Evolutionary conservation across 2,797 vertebrate species (phyloP), one percentile per base, ranked within the genome.

Genomic region (Coranthus polyacanthus): DNA sequence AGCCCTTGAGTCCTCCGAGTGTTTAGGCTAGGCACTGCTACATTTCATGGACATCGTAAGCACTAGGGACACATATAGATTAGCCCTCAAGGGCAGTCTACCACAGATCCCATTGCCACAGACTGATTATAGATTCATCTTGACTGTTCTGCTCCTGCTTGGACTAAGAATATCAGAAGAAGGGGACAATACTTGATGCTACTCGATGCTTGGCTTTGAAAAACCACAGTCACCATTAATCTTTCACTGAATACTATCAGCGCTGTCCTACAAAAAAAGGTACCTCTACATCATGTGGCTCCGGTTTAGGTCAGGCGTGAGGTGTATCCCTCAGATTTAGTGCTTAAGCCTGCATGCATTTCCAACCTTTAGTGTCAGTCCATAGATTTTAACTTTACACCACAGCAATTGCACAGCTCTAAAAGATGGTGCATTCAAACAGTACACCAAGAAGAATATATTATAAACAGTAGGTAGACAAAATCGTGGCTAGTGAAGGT

Each of bases 11-110:
- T 68, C 56, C 53, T 47, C 32, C 15, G 12, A 51, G 67, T 45
- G 57, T 68, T 56, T 49, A 56, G 43, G 24, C 50, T 34, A 32
- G n/a, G 20, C 43, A 39, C 71, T 13, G 4, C 53, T 60, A 67
- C 62, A 51, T 78, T 72, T 73, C 69, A 79, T 64, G 74, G 68
- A 66, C 63, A 78, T 76, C 59, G 66, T 62, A 49, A 83, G 60
- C 68, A 78, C 66, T 16, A 32, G 66, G 71, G 83, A 81, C 67
- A 85, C 72, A 71, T 82, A 82, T 72, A 87, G 85, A 87, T 85
- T 80, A 85, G 50, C 81, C 69, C 74, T 86, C 79, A 82, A 88
- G 83, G 79, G 65, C 74, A 71, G 71, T 72, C 58, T 76, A 57
- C 34, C 70, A 52, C 54, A 38, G 67, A 72, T 57, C 50, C 55